Evolutionary conservation across 2,888 invertebrate genomes (phyloP).

Genomic region (Agelastica alni): DNA sequence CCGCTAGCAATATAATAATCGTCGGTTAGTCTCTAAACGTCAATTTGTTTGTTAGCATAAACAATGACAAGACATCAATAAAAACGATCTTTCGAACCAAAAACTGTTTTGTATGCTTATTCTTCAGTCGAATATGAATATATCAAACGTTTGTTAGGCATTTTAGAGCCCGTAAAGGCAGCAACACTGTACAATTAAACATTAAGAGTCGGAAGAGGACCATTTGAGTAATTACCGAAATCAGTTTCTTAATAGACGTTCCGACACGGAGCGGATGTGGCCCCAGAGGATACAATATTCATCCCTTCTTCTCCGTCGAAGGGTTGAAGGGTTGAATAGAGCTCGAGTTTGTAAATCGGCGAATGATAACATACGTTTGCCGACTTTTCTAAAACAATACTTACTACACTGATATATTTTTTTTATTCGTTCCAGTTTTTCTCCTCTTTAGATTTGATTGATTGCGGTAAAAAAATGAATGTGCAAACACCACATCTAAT

Average conservation of each 20-base stretch:
- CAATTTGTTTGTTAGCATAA: no score
- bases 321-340: constrained; percentile 39
- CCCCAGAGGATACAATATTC: constrained; percentile 44
- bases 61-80: no score
- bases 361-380: constrained; percentile 24
- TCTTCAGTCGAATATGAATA: no score
- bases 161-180: neutral
- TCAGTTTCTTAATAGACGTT: constrained; percentile 51
- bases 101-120: no score
- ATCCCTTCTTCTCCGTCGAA: constrained; percentile 41
- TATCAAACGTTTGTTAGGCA: no score
- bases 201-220: constrained; percentile 41
- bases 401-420: constrained; percentile 8
- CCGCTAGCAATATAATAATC: no score
- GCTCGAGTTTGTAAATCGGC: constrained; percentile 30
- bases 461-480: no score
- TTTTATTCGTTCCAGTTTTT: no score
- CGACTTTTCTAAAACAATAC: constrained; percentile 6
- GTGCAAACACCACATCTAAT: no score
- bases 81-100: no score
- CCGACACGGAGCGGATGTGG: constrained; percentile 45
- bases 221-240: constrained; percentile 50
- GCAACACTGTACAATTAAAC: constrained; percentile 36
- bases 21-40: no score
- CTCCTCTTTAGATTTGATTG: no score